Percentiles rank a stretch among this genome's conserved stretches.
Conservation (phyloP, 1,140 invertebrate genomes). For the Drosophila grimshawi region DNA sequence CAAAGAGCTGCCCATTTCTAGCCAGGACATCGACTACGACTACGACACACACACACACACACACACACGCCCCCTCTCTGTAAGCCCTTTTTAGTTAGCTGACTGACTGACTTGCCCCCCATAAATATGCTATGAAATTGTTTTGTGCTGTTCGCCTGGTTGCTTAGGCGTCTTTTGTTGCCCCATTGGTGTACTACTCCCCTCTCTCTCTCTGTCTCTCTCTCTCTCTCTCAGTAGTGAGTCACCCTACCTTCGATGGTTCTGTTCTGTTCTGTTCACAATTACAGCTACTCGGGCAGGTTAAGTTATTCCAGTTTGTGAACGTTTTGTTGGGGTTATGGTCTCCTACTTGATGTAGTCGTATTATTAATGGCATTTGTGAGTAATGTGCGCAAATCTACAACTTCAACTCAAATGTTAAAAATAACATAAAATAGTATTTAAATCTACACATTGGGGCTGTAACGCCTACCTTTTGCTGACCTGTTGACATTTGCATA, state of each 20-base stretch:
- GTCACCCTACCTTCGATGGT: constrained; percentile 56
- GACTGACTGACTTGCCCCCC: constrained; percentile 45
- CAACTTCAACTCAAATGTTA: constrained; percentile 51
- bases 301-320: constrained; percentile 69
- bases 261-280: constrained; percentile 10
- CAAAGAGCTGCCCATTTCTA: constrained; percentile 45
- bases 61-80: constrained; percentile 8
- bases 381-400: constrained; percentile 73
- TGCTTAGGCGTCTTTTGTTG: constrained; percentile 13
- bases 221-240: constrained; percentile 31
- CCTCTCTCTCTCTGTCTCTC: background rate
- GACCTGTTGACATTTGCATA: constrained; percentile 81
- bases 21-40: constrained; percentile 35
- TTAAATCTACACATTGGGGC: constrained; percentile 3
- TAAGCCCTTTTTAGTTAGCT: constrained; percentile 14
- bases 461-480: constrained; percentile 13
- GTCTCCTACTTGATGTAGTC: constrained; percentile 26
- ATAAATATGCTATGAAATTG: constrained; percentile 76
- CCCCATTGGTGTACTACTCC: constrained; percentile 6
- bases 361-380: constrained; percentile 75
- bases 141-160: constrained; percentile 52
- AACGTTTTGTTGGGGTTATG: constrained; percentile 35
- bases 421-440: constrained; percentile 67
- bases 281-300: constrained; percentile 32
- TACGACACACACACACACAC: constrained; percentile 16